phyloP scores from a whole-genome alignment of 2,113 vertebrate species.

The Thalassarche chlororhynchos region DNA sequence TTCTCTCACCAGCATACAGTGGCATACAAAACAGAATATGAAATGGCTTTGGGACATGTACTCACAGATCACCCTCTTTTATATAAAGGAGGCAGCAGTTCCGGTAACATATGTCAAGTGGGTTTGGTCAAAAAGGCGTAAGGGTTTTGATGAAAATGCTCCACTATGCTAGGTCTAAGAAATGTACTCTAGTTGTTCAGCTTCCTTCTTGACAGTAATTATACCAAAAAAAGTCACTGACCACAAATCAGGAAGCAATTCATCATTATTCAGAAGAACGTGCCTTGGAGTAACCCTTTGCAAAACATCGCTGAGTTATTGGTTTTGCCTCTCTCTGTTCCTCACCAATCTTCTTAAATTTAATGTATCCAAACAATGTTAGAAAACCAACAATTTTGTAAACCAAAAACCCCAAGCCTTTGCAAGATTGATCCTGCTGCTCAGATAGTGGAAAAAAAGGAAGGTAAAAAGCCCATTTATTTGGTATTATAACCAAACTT shows the following conservation, averaged over 20 bases:
- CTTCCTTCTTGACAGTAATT: slow-evolving; percentile 77
- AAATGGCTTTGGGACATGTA: slow-evolving; percentile 6
- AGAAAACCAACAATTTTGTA: slow-evolving; percentile 23
- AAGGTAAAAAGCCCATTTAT: background rate
- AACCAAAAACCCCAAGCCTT: slow-evolving; percentile 2
- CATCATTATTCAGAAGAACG: slow-evolving; percentile 75
- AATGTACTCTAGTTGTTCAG: slow-evolving; percentile 50
- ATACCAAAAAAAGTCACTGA: slow-evolving; percentile 71
- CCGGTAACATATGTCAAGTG: slow-evolving; percentile 30
- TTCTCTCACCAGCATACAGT: background rate
- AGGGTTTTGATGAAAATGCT: slow-evolving; percentile 52
- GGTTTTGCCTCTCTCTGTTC: slow-evolving; percentile 47
- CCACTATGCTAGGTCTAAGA: slow-evolving; percentile 55
- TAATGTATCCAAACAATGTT: slow-evolving; percentile 3
- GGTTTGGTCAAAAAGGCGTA: slow-evolving; percentile 40
- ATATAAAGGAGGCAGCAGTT: slow-evolving; percentile 42
- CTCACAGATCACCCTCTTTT: slow-evolving; percentile 37
- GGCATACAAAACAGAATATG: background rate
- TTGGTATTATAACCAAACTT: background rate
- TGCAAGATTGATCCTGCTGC: background rate
- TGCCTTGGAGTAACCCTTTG: slow-evolving; percentile 60
- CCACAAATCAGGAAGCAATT: slow-evolving; percentile 77
- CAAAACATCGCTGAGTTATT: slow-evolving; percentile 57
- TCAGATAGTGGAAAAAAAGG: background rate
- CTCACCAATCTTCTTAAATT: slow-evolving; percentile 36